phyloP scores from a whole-genome alignment of 2,113 vertebrate genomes.

The Cygnus buccinator region DNA sequence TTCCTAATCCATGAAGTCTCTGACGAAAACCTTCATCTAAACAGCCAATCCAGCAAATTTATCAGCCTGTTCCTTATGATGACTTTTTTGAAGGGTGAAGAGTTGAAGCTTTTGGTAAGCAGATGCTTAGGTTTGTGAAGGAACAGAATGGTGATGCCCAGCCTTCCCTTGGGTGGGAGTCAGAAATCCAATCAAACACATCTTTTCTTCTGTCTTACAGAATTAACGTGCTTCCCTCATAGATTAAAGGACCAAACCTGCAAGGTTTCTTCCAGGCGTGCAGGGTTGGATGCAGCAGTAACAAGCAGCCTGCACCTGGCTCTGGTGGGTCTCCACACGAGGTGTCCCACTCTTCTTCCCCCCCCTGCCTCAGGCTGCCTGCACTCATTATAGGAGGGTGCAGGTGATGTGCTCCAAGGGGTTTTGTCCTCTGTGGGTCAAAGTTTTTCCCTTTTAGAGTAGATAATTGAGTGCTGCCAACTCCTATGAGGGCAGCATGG shows the following conservation, averaged over 20 bases:
- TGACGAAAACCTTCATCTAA: neutral
- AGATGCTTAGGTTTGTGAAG: neutral
- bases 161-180: neutral
- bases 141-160: neutral
- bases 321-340: rapidly evolving
- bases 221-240: neutral
- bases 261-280: neutral
- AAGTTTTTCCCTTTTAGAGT: neutral
- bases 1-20: neutral
- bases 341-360: neutral
- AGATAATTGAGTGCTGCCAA: neutral
- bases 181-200: neutral
- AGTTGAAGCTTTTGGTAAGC: neutral
- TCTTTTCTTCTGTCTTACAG: neutral
- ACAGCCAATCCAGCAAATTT: neutral
- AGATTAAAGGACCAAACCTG: neutral
- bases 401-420: neutral
- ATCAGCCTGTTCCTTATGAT: neutral
- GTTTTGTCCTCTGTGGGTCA: neutral
- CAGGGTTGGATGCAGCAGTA: neutral
- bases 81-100: neutral
- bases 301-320: neutral
- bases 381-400: neutral
- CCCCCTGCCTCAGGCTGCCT: neutral
- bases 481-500: neutral